Base-by-base conservation (phyloP, 2,888 invertebrate species). In the Polymixis lichenea region DNA sequence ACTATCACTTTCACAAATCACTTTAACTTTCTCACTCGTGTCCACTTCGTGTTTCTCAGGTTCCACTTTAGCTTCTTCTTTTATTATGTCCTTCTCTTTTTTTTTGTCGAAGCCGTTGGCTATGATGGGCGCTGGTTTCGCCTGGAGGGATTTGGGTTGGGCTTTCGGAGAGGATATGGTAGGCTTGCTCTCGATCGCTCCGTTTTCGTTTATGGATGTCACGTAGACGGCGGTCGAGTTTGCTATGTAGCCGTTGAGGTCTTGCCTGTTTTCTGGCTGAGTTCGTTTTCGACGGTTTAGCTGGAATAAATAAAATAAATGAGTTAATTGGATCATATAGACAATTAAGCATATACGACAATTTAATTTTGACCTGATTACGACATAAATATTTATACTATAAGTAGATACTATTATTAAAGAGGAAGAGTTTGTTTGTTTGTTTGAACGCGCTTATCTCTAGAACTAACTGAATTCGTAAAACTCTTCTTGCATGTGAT, bases 181-280 rank as follows among this genome's bases (percentile, higher is more conserved):
- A 2, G 96, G 96, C 81, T 96, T 95, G 85, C 92, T 94, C 82
- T 96, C 95, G 89, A 96, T 95, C 19, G 96, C 92, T 80, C 96
- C 95, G 94, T 97, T 95, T 88, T 96, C 96, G 93, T 95, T 95
- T 70, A 98, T 97, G 86, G 98, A 98, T 83, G 98, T 98, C 87
- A 98, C 98, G 97, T 98, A 98, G 87, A 98, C 98, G 76, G 98
- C 98, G 75, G 98, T 98, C 76, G 98, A 98, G 92, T 98, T 98
- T 92, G 98, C 98, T 90, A 98, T 98, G 92, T 98, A 97, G 80
- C 98, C 98, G 97, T 98, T 98, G 85, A 98, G 96, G 89, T 98
- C 98, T 87, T 95, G 94, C 73, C 94, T 88, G 89, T 95, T 96
- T 79, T 96, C 96, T 43, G 96, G 94, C 90, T 97, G 97, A 86